phyloP scores from a whole-genome alignment of 2,797 vertebrate genomes.

The Spinus olivaceus region DNA sequence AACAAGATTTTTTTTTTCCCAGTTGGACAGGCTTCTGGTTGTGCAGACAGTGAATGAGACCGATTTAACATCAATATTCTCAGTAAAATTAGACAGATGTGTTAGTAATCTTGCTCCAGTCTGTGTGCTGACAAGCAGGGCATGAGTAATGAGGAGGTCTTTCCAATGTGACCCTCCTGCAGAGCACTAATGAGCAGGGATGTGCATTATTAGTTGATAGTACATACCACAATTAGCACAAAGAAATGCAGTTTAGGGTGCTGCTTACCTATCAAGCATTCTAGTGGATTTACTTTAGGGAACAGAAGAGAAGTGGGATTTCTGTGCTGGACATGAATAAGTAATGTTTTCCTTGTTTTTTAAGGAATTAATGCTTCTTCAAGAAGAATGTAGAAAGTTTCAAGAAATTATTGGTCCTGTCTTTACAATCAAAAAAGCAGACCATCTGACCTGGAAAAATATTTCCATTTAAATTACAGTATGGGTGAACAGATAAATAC shows the following conservation, averaged over 20 bases:
- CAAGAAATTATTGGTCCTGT: background rate
- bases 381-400: background rate
- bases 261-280: background rate
- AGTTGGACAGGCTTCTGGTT: background rate
- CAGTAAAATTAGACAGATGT: constrained; percentile 52
- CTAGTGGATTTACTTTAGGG: background rate
- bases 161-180: constrained; percentile 26
- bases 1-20: background rate
- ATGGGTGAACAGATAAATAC: constrained; percentile 4
- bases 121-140: constrained; percentile 52
- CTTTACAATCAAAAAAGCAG: background rate
- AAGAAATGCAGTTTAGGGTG: background rate
- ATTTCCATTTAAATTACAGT: constrained; percentile 22
- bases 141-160: constrained; percentile 62
- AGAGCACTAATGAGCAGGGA: constrained; percentile 30
- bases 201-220: constrained; percentile 24
- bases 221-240: constrained; percentile 8
- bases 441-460: constrained; percentile 37
- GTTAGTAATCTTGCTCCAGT: constrained; percentile 51
- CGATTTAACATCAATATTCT: constrained; percentile 44
- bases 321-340: background rate
- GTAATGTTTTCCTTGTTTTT: background rate
- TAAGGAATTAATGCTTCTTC: background rate
- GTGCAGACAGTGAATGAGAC: background rate
- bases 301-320: background rate